A percentile compares a stretch with the other conserved stretches of the same genome.
phyloP scores from a whole-genome alignment of 2,113 vertebrate genomes.

The Ochotona curzoniae region DNA sequence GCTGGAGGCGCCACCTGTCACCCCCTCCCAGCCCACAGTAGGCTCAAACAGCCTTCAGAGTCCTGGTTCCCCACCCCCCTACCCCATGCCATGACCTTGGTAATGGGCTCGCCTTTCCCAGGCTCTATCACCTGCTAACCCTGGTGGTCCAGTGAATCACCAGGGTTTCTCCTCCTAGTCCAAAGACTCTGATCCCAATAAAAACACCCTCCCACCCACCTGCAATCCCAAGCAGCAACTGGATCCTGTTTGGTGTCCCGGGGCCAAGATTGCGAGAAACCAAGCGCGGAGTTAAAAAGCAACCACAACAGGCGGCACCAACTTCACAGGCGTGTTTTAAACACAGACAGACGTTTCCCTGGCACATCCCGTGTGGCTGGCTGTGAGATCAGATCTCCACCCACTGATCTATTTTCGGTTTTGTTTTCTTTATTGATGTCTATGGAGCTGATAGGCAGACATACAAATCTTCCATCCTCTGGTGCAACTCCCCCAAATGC shows the following conservation, averaged over 20 bases:
- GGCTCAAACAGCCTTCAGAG: not conserved
- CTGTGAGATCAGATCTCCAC: not conserved
- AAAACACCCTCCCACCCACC: not conserved
- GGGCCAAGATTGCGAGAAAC: slow-evolving; percentile 32
- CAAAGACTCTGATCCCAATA: not conserved
- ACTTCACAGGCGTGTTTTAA: slow-evolving; percentile 53
- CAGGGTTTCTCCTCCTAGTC: not conserved
- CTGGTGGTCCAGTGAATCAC: not conserved
- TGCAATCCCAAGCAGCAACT: not conserved
- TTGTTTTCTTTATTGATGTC: too few relatives aligned
- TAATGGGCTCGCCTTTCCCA: not conserved
- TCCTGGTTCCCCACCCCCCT: not conserved
- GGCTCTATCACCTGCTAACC: not conserved
- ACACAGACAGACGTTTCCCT: not conserved
- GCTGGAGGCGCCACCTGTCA: not conserved
- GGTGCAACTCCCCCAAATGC: too few relatives aligned
- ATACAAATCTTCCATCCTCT: too few relatives aligned
- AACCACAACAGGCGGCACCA: not conserved
- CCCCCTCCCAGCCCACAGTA: not conserved
- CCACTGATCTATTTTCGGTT: not conserved
- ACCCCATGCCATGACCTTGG: not conserved
- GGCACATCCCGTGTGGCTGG: not conserved
- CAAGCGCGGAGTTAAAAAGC: not conserved
- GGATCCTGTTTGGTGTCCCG: slow-evolving; percentile 9
- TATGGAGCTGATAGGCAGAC: too few relatives aligned